Evolutionary conservation across 2,888 invertebrate genomes (phyloP).

Genomic region (Watsonalla cultraria): DNA sequence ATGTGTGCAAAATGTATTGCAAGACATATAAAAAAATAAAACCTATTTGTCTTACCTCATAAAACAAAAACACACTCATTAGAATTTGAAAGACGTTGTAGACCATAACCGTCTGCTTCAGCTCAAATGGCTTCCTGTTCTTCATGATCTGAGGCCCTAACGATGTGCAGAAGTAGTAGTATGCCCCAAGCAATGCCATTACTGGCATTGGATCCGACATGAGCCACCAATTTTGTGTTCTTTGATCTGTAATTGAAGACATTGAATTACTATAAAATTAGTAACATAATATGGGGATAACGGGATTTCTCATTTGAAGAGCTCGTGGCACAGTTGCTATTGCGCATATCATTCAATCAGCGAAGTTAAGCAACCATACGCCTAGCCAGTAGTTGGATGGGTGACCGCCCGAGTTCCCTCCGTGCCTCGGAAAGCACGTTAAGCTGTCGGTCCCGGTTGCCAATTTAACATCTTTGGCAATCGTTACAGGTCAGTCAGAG

Average conservation of each 20-base stretch:
- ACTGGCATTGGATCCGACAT: slow-evolving; percentile 7
- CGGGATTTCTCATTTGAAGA: background rate
- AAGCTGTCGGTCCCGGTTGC: no score
- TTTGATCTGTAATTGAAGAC: slow-evolving; percentile 15
- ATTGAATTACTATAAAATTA: background rate
- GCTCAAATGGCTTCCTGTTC: slow-evolving; percentile 80
- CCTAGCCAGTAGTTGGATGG: no score
- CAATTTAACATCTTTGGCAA: no score
- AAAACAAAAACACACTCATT: slow-evolving; percentile 15
- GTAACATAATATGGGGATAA: no score
- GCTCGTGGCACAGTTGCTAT: no score
- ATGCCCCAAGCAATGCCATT: slow-evolving; percentile 9
- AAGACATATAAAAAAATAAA: no score
- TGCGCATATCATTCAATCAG: no score
- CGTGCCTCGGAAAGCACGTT: no score
- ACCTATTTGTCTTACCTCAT: slow-evolving; percentile 14
- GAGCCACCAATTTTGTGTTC: slow-evolving; percentile 21
- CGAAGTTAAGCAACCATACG: no score
- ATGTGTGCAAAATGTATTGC: no score
- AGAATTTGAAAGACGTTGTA: slow-evolving; percentile 86
- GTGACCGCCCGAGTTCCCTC: no score
- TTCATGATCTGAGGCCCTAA: slow-evolving; percentile 69
- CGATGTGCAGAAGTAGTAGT: slow-evolving; percentile 21
- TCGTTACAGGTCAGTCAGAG: no score
- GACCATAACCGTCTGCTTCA: slow-evolving; percentile 82